phyloP scores from a whole-genome alignment of 2,888 invertebrate genomes.

The Acrocyrtus sp. region DNA sequence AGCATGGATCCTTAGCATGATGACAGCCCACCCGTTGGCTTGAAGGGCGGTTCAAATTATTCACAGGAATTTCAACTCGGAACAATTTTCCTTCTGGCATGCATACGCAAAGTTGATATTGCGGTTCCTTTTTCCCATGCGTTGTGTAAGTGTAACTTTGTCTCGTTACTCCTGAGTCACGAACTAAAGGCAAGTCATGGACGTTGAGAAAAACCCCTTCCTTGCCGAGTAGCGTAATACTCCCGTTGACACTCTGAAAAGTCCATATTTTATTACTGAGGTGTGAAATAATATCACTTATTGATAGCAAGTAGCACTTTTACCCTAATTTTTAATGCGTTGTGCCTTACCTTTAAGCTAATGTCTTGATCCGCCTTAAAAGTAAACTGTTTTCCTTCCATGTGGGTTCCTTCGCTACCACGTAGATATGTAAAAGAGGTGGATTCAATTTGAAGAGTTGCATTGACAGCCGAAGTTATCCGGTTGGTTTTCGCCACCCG shows the following conservation, averaged over 20 bases:
- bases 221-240: constrained; percentile 73
- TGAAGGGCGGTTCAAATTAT: constrained; percentile 46
- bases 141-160: constrained; percentile 59
- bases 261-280: not conserved
- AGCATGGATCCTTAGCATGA: constrained; percentile 53
- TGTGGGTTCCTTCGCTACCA: constrained; percentile 78
- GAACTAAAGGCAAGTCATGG: constrained; percentile 76
- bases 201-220: constrained; percentile 79
- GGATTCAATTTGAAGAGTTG: constrained; percentile 75
- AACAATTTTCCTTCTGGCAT: constrained; percentile 90
- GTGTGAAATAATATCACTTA: not conserved
- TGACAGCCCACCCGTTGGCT: constrained; percentile 55
- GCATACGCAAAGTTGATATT: constrained; percentile 89
- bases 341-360: constrained; percentile 73
- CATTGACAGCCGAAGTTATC: constrained; percentile 78
- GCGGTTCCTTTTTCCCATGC: constrained; percentile 65
- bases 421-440: constrained; percentile 76
- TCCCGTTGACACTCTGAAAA: constrained; percentile 78
- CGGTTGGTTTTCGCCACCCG: constrained; percentile 74
- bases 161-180: constrained; percentile 64
- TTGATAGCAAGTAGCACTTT: constrained; percentile 27
- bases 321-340: too few relatives aligned
- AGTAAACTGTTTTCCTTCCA: constrained; percentile 73
- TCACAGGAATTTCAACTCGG: constrained; percentile 69
- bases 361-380: constrained; percentile 85